A percentile compares a stretch with the other conserved stretches of the same genome.
Conservation (phyloP, 1,140 invertebrate genomes). For the Monochamus saltuarius region DNA sequence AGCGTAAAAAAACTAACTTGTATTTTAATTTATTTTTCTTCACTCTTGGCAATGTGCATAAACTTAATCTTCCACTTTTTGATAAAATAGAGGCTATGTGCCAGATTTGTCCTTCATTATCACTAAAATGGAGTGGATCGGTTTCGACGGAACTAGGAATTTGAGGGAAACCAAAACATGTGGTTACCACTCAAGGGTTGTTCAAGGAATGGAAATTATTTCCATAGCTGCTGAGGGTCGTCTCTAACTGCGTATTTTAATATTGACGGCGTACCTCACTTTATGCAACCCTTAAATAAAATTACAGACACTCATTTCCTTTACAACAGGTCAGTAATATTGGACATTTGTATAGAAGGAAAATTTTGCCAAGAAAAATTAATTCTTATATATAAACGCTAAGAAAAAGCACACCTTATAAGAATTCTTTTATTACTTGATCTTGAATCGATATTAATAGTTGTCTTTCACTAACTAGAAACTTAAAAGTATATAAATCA, state of each 20-base stretch:
- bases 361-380: background rate
- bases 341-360: background rate
- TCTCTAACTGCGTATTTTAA: constrained; percentile 52
- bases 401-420: too few relatives aligned
- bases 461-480: too few relatives aligned
- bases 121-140: constrained; percentile 31
- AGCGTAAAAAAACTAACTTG: too few relatives aligned
- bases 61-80: too few relatives aligned
- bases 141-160: constrained; percentile 11
- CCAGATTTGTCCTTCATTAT: too few relatives aligned
- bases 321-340: constrained; percentile 26
- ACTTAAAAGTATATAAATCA: too few relatives aligned
- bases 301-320: constrained; percentile 20
- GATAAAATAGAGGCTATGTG: too few relatives aligned
- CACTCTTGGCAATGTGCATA: too few relatives aligned
- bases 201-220: constrained; percentile 32
- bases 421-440: too few relatives aligned
- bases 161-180: constrained; percentile 26
- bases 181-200: constrained; percentile 33
- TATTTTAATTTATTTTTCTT: too few relatives aligned
- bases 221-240: constrained; percentile 43
- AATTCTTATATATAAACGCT: too few relatives aligned
- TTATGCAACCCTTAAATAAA: constrained; percentile 50
- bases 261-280: constrained; percentile 44
- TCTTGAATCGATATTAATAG: too few relatives aligned